Evolutionary conservation across 2,113 vertebrate species (phyloP).

Genomic region (Hirundichthys speculiger): DNA sequence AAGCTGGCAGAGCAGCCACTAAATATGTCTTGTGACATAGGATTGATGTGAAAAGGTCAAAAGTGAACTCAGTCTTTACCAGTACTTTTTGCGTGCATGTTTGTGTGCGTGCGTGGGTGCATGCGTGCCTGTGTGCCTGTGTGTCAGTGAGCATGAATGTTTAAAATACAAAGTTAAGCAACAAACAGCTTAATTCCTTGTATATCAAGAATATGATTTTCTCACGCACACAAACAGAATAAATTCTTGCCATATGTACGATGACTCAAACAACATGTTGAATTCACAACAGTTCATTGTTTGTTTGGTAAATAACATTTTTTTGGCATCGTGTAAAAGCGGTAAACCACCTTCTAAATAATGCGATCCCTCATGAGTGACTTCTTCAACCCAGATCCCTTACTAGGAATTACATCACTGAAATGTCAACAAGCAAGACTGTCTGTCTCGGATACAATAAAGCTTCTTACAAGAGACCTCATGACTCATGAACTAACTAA

Average conservation of each 20-base stretch:
- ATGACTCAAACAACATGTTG: not conserved
- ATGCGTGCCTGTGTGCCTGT: conserved; percentile 9
- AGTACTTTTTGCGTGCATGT: conserved; percentile 3
- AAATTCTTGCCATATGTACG: too few relatives aligned
- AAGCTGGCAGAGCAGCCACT: not conserved
- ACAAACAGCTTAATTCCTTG: too few relatives aligned
- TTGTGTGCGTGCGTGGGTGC: conserved; percentile 4
- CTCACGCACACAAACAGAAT: too few relatives aligned
- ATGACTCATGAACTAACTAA: conserved; percentile 61
- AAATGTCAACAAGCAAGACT: conserved; percentile 32
- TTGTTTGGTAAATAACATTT: not conserved
- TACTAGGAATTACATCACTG: conserved; percentile 34
- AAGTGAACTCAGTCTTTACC: conserved; percentile 14
- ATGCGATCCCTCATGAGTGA: conserved; percentile 38
- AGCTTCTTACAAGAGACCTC: conserved; percentile 65
- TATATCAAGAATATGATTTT: too few relatives aligned
- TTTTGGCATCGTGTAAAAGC: not conserved
- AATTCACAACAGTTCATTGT: too few relatives aligned
- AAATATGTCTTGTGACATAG: not conserved
- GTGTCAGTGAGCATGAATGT: not conserved
- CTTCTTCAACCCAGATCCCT: conserved; percentile 30
- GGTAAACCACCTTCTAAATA: conserved; percentile 13
- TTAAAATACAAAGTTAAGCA: too few relatives aligned
- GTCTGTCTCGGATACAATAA: conserved; percentile 55
- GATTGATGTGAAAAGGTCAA: conserved; percentile 4